Evolutionary conservation across 2,888 invertebrate genomes (phyloP), one percentile per base, ranked within the genome.

Genomic region (Altica lythri): DNA sequence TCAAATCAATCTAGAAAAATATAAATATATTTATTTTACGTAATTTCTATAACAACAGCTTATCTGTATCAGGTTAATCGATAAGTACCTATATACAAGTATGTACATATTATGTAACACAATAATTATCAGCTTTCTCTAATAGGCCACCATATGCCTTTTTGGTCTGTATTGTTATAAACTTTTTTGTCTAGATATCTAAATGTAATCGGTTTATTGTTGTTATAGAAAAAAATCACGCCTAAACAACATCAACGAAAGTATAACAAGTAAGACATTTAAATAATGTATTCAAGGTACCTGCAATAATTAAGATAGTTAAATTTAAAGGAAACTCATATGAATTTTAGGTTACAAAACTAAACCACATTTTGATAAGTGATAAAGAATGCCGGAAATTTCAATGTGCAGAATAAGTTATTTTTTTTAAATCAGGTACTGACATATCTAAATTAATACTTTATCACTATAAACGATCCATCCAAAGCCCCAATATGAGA

Each of bases 91-190:
- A 25, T 25, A 40, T 22, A n/a, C n/a, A n/a, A n/a, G n/a, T n/a
- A n/a, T n/a, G 5, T 22, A 12, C 8, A 13, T 12, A 40, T 40
- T 40, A 40, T 25, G 25, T 22, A 40, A 40, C 10, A 40, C 25
- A 22, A 17, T n/a, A n/a, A n/a, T 45, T 34, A 34, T 45, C 46
- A 35, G 58, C 57, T 60, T 57, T 60, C 60, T 55, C 53, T 30
- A n/a, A 29, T 38, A 53, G 44, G 47, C 40, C 53, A 55, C 30
- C 47, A 48, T 46, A 44, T 37, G 48, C 44, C 51, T 53, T 45
- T 49, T 32, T 29, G 50, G 53, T 53, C 50, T 42, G 48, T 50
- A 55, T 55, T 59, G 55, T 53, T 55, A 45, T 34, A 46, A 10
- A 16, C 19, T 22, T 52, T 37, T 54, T 58, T 55, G 46, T 35